A percentile compares a stretch with the other conserved stretches of the same genome.
Conservation (phyloP, 2,797 vertebrate genomes). For the Nasua narica region DNA sequence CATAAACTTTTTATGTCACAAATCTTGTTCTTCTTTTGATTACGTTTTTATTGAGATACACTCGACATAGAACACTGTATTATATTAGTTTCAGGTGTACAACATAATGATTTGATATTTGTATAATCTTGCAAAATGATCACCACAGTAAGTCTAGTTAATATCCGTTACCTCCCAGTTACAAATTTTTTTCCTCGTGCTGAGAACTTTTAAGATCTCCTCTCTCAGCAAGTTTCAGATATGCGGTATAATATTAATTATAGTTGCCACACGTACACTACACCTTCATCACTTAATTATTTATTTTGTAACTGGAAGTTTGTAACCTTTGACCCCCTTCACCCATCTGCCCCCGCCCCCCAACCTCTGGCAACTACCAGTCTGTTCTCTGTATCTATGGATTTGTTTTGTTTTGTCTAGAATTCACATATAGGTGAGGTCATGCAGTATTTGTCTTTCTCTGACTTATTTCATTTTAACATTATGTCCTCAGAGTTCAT, state of each 20-base stretch:
- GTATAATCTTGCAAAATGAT: neutral
- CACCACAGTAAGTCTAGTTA: neutral
- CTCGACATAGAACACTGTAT: neutral
- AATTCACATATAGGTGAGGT: neutral
- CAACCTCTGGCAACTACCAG: neutral
- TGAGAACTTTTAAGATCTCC: neutral
- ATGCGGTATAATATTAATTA: neutral
- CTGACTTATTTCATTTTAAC: neutral
- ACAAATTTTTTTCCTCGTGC: neutral
- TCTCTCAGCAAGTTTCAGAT: neutral
- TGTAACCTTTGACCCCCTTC: neutral
- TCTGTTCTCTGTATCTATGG: neutral
- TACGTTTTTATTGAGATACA: neutral
- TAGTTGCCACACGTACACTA: neutral
- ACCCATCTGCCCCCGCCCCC: neutral
- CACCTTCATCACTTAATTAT: neutral
- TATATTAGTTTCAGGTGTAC: neutral
- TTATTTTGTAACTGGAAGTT: neutral
- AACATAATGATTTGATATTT: neutral
- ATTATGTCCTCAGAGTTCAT: neutral
- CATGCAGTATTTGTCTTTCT: neutral
- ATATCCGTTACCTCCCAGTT: neutral
- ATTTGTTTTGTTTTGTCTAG: neutral
- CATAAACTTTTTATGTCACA: neutral
- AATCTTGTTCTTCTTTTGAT: neutral